These are phyloP conservation scores for Gallinago stenura DNA, from an alignment of 2,797 vertebrate species.

Conservation along the genomic window DNA sequence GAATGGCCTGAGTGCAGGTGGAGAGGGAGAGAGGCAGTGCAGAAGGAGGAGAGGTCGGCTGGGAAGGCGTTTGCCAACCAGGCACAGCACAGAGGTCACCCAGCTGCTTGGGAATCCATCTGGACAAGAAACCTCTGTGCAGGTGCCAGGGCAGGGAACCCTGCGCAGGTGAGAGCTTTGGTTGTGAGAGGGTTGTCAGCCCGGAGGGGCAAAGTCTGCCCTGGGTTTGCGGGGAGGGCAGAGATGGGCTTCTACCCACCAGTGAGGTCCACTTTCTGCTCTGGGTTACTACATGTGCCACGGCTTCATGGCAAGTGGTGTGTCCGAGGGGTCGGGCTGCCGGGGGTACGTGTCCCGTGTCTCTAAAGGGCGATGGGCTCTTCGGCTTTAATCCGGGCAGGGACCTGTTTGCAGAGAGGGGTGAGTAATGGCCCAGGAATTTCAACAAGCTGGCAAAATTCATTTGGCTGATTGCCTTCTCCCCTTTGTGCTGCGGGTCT, in stretches of 20 bases:
- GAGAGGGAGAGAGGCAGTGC: neutral
- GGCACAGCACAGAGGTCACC: rapidly evolving
- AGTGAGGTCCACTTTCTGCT: neutral
- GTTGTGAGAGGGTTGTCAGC: neutral
- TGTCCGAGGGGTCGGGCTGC: neutral
- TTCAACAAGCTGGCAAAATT: conserved; percentile 53
- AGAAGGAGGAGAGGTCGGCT: neutral
- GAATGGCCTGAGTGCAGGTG: neutral
- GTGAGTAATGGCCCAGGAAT: conserved; percentile 56
- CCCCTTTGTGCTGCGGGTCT: neutral
- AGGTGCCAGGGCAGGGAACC: neutral
- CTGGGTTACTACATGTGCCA: rapidly evolving
- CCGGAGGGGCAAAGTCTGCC: neutral
- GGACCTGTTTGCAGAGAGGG: conserved; percentile 5
- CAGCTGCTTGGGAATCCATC: neutral
- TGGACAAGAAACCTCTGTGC: neutral
- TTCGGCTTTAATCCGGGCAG: neutral
- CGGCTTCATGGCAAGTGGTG: rapidly evolving
- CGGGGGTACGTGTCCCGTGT: rapidly evolving
- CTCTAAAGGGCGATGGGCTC: neutral
- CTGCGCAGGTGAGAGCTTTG: neutral
- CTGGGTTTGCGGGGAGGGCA: neutral
- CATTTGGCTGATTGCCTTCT: neutral
- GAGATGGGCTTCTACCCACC: neutral
- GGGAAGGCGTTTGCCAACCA: neutral